phyloP scores from a whole-genome alignment of 2,113 vertebrate species.

The Hypocryptadius cinnamomeus region DNA sequence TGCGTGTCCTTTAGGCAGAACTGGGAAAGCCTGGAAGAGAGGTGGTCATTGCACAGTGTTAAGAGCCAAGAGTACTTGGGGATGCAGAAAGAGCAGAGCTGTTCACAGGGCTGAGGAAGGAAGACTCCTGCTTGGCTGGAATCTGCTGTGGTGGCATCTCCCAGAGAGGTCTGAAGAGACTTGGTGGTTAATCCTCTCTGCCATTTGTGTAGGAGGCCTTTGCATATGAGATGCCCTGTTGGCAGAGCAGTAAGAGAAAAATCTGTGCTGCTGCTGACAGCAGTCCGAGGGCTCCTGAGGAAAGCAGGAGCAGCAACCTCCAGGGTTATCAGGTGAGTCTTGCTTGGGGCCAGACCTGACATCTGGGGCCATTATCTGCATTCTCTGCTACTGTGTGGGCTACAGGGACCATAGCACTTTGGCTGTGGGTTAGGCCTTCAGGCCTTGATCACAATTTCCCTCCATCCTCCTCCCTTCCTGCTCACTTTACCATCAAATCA shows the following conservation, averaged over 20 bases:
- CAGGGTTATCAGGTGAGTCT: accelerated
- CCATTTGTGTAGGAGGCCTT: not conserved
- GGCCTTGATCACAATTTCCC: not conserved
- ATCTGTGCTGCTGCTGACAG: not conserved
- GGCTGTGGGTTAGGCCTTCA: too few species aligned
- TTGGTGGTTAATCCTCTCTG: too few species aligned
- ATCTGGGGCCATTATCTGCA: not conserved
- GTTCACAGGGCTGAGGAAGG: not conserved
- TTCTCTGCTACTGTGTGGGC: not conserved
- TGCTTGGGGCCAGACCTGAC: accelerated
- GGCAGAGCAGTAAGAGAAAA: not conserved
- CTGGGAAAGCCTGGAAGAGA: not conserved
- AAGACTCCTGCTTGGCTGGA: not conserved
- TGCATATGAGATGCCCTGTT: not conserved
- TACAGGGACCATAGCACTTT: not conserved
- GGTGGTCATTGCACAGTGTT: not conserved
- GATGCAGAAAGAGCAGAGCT: not conserved
- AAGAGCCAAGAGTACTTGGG: not conserved
- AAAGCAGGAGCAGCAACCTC: not conserved
- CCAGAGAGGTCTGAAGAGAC: not conserved
- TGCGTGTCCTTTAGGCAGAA: accelerated
- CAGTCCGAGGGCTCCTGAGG: not conserved
- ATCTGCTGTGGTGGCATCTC: not conserved
- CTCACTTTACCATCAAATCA: not conserved
- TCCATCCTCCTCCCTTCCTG: not conserved